Evolutionary conservation across 1,140 invertebrate species (phyloP), one percentile per base, ranked within the genome.

Genomic region (Drosophila bocki): DNA sequence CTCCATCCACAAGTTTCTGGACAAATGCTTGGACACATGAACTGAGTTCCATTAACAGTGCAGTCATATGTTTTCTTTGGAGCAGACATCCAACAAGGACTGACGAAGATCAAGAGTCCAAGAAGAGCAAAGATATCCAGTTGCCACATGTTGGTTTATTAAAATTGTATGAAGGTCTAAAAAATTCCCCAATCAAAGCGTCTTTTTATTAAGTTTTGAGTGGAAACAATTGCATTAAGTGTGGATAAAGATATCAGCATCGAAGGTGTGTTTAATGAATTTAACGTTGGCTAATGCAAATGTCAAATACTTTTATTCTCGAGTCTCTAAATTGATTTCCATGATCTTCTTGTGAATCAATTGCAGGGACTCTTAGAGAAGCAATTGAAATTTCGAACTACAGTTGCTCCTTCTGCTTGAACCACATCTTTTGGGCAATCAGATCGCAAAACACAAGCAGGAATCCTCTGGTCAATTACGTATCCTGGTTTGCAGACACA

Each of bases 401-500:
- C 0, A n/a, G 4, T 17, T 9, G 19, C 4, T 29, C 32, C 13
- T 7, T 1, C 1, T 4, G 3, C 7, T 54, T 62, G 33, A 6
- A 11, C 9, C 7, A 29, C 3, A 54, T 56, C 8, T 7, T 13
- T 17, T 19, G 59, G 59, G 8, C 59, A 62, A 54, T 62, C 47
- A 9, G 19, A 29, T 6, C 12, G 33, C 12, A 29, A 26, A 5
- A 62, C 50, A n/a, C 33, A 57, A 1, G 48, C 33, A 0, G 60
- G 60, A 29, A 62, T 62, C 8, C 9, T 7, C 12, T 12, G 12
- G 11, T 57, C 11, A 8, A 62, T 39, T 17, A 62, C 4, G 19
- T 62, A 57, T 62, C 59, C 59, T 15, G 47, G 11, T 12, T 61
- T 61, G 11, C 59, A 61, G 1, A 4, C 11, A 56, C 60, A 62